Percentiles rank a stretch among this genome's conserved stretches.
These are phyloP conservation scores for Coelopa frigida DNA, from an alignment of 1,140 invertebrate species.

Conservation along the genomic window DNA sequence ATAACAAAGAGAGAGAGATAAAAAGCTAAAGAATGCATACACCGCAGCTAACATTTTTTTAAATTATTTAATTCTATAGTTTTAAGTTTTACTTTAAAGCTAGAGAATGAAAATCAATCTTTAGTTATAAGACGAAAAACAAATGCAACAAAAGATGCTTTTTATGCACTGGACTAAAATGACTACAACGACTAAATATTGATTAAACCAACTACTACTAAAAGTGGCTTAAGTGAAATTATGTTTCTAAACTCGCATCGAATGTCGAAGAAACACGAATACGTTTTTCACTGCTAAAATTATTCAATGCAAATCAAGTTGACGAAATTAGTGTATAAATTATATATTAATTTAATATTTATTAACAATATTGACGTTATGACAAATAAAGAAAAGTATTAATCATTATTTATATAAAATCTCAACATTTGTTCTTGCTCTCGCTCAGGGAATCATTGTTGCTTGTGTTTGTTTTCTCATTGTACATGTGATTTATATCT, in stretches of 20 bases:
- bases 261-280: neutral
- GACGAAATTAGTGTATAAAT: neutral
- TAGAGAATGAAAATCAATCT: neutral
- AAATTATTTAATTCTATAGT: neutral
- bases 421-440: too few species aligned
- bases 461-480: too few species aligned
- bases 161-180: neutral
- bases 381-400: too few species aligned
- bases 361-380: too few species aligned
- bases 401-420: too few species aligned
- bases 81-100: neutral
- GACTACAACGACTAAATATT: conserved; percentile 9
- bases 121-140: conserved; percentile 4
- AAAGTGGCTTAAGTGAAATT: too few species aligned
- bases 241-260: neutral
- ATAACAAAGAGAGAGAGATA: too few species aligned
- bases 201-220: too few species aligned
- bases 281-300: conserved; percentile 6
- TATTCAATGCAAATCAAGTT: neutral
- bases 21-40: too few species aligned
- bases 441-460: too few species aligned
- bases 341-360: neutral
- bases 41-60: too few species aligned
- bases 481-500: too few species aligned
- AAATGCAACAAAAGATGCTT: neutral